phyloP scores from a whole-genome alignment of 2,113 vertebrate genomes.

The Noctilio leporinus region DNA sequence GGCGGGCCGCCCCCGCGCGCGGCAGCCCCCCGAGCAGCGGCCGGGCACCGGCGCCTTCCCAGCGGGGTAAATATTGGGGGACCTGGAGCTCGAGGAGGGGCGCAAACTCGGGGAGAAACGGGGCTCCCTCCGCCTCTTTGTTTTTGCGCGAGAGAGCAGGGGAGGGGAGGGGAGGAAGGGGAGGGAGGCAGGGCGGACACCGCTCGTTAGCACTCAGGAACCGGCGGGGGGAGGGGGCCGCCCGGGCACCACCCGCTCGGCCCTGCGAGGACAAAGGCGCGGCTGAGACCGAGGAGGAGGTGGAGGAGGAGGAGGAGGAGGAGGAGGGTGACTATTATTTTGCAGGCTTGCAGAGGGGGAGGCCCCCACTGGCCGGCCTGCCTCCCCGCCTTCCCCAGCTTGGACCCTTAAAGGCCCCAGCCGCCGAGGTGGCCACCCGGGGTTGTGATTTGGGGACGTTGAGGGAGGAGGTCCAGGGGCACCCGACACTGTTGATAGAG shows the following conservation, averaged over 20 bases:
- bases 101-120: conserved; percentile 84
- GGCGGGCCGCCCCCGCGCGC: conserved; percentile 76
- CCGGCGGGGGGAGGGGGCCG: conserved; percentile 41
- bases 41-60: conserved; percentile 79
- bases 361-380: neutral
- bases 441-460: neutral
- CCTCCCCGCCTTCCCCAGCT: neutral
- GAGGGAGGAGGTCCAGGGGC: neutral
- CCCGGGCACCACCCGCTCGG: conserved; percentile 68
- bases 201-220: conserved; percentile 39
- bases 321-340: conserved; percentile 32
- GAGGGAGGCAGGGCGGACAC: conserved; percentile 53
- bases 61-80: conserved; percentile 84
- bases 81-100: conserved; percentile 67
- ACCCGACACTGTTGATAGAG: neutral
- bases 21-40: conserved; percentile 86
- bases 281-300: conserved; percentile 34
- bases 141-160: conserved; percentile 74
- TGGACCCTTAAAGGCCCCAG: neutral
- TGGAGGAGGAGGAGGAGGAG: conserved; percentile 22
- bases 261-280: conserved; percentile 74
- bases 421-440: neutral
- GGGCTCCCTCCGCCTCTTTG: conserved; percentile 75
- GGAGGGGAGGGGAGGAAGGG: conserved; percentile 59
- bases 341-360: neutral